Evolutionary conservation across 2,888 invertebrate species (phyloP), one percentile per base, ranked within the genome.

Genomic region (Andrena praecox): DNA sequence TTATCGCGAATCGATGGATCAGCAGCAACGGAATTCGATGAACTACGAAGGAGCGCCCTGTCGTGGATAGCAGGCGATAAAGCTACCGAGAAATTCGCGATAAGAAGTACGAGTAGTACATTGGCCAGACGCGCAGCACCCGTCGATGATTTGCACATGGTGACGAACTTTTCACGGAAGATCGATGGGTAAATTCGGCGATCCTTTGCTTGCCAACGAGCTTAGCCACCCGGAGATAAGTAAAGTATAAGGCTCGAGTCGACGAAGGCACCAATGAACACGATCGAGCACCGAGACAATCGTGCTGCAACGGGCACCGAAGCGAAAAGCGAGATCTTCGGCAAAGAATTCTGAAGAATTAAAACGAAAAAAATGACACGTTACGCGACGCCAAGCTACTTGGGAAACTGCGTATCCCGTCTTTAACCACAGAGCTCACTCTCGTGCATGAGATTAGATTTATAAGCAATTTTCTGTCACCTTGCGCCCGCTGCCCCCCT

Each of bases 371-470:
- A 16, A 50, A 31, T 42, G n/a, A 64, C 59, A 35, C 29, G 42
- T 33, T 70, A 31, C 33, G 76, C n/a, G 42, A 35, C 52, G 66
- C 20, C 60, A 33, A 16, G 1, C 4, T n/a, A 2, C 33, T 29
- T 10, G 52, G 56, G 27, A 12, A 35, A 54, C 42, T 54, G 48
- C 64, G 50, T n/a, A 59, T 78, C 75, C 75, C 72, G 59, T 48
- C 4, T 59, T 68, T 56, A 60, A 75, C 82, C 79, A n/a, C 79
- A 69, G 48, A 35, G 16, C 75, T 71, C 68, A 62, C 16, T 50
- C 27, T 20, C 67, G 63, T 20, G 10, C 33, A 31, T 54, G 42
- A 80, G 70, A 83, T 80, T 80, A 80, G 59, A 67, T 52, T 76
- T 59, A 48, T 42, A 29, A 71, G 63, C 73, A 10, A 35, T 67